phyloP scores from a whole-genome alignment of 2,888 invertebrate genomes.

The Lissonota sp. region DNA sequence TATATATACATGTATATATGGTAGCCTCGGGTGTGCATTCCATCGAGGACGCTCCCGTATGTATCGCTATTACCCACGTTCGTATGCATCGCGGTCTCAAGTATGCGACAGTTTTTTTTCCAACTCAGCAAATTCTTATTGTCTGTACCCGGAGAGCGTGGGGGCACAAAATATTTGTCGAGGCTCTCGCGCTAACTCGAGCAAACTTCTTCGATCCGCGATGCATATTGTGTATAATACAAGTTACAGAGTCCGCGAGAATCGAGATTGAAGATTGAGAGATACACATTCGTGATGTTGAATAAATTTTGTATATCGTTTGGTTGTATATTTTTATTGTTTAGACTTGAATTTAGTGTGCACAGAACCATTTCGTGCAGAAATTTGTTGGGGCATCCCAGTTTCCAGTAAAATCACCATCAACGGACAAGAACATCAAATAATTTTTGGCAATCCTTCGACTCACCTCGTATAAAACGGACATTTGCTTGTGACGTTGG shows the following conservation, averaged over 20 bases:
- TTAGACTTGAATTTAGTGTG: not conserved
- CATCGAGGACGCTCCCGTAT: constrained; percentile 54
- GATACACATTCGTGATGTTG: constrained; percentile 42
- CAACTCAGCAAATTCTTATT: constrained; percentile 18
- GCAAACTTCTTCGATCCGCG: not conserved
- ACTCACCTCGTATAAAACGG: too few species aligned
- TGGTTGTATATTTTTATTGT: not conserved
- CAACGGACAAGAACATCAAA: too few species aligned
- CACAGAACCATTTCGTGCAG: too few species aligned
- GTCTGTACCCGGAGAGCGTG: constrained; percentile 22
- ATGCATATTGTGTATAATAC: constrained; percentile 34
- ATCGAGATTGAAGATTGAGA: constrained; percentile 54
- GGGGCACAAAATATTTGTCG: constrained; percentile 58
- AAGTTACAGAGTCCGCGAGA: constrained; percentile 2
- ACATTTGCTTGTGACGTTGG: too few species aligned
- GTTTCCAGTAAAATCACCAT: too few species aligned
- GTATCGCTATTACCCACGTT: constrained; percentile 1
- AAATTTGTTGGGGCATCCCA: too few species aligned
- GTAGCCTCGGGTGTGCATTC: constrained; percentile 59
- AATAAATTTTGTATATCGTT: constrained; percentile 42
- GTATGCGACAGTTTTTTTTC: constrained; percentile 45
- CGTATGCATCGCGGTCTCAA: constrained; percentile 22
- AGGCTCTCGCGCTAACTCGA: constrained; percentile 37
- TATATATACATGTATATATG: not conserved
- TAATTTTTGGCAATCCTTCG: too few species aligned